Base-by-base conservation (phyloP, 2,797 vertebrate species). In the Erethizon dorsatum region DNA sequence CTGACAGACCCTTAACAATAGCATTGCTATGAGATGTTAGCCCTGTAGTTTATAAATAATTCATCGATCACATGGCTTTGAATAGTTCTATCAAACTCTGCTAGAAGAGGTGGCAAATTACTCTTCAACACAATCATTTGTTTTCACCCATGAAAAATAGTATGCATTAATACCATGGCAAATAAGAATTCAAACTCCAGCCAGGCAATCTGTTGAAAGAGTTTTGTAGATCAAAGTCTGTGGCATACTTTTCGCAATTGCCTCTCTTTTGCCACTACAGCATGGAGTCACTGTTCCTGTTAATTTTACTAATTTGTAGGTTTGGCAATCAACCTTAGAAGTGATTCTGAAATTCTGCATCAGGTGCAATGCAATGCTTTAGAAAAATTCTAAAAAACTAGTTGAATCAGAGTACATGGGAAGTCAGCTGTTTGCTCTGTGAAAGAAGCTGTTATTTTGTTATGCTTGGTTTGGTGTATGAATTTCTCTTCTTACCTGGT, bases 121-220 rank as follows among this genome's bases (percentile, higher is more conserved):
- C 96, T 97, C 97, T 98, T 96, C 96, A 97, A 91, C 83, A 90
- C 86, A 78, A 28, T 97, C 88, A 97, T 98, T 98, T 98, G 18
- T 97, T 98, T 97, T 98, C 94, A 80, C 77, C 92, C 94, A 22
- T 91, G 83, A 97, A 97, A 95, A 97, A 93, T 88, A 94, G 22
- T 82, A 54, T 63, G 77, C 75, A 82, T 82, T 88, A 18, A 11
- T 90, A 95, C 80, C 45, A 54, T 61, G 69, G 67, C 83, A 98
- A 98, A 96, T 95, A 96, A 90, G 95, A 95, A 65, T 65, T 45
- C 52, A 98, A 97, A 96, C 67, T 94, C 92, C 22, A 95, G 67
- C 37, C 63, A 87, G 47, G 80, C 54, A 89, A 83, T 83, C 71
- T 86, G 73, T 79, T 90, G 94, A 59, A 85, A 93, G 84, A 88